Conservation (phyloP, 2,888 invertebrate genomes). For the Cataglyphis rosenhaueri region DNA sequence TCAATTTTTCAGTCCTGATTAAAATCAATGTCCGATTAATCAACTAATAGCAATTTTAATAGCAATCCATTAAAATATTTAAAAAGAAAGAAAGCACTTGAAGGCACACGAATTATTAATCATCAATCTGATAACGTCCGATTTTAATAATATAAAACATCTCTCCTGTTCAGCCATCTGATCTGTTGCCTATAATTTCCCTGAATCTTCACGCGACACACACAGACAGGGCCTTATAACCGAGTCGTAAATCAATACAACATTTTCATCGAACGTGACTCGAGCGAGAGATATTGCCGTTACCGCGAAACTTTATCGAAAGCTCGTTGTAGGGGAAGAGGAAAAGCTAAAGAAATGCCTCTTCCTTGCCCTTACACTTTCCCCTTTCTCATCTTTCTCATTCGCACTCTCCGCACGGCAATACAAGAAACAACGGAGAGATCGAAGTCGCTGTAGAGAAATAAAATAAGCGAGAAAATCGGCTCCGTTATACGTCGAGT, state of each 20-base stretch:
- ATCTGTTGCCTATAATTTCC: slow-evolving; percentile 18
- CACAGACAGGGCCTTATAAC: slow-evolving; percentile 65
- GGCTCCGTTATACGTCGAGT: slow-evolving; percentile 72
- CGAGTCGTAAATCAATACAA: slow-evolving; percentile 76
- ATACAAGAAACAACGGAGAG: slow-evolving; percentile 51
- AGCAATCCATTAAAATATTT: slow-evolving; percentile 23
- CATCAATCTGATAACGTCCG: slow-evolving; percentile 32
- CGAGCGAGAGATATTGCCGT: slow-evolving; percentile 76
- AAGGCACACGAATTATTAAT: slow-evolving; percentile 40
- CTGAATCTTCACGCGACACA: slow-evolving; percentile 44
- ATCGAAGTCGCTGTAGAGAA: slow-evolving; percentile 63
- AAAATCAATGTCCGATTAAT: slow-evolving; percentile 25
- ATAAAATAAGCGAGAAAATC: slow-evolving; percentile 77
- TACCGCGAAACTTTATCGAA: slow-evolving; percentile 82
- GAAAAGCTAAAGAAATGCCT: slow-evolving; percentile 68
- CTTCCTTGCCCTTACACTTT: slow-evolving; percentile 26
- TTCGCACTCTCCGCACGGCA: slow-evolving; percentile 28
- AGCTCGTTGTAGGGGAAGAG: slow-evolving; percentile 72
- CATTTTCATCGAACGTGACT: slow-evolving; percentile 76
- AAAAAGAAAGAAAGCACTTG: slow-evolving; percentile 11
- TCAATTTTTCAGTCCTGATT: slow-evolving; percentile 12
- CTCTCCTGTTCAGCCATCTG: slow-evolving; percentile 36
- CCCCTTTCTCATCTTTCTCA: slow-evolving; percentile 27
- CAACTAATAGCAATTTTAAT: slow-evolving; percentile 4
- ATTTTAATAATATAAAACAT: slow-evolving; percentile 60